A percentile compares a stretch with the other conserved stretches of the same genome.
These are phyloP conservation scores for Folsomia candida DNA, from an alignment of 2,888 invertebrate genomes.

Conservation along the genomic window DNA sequence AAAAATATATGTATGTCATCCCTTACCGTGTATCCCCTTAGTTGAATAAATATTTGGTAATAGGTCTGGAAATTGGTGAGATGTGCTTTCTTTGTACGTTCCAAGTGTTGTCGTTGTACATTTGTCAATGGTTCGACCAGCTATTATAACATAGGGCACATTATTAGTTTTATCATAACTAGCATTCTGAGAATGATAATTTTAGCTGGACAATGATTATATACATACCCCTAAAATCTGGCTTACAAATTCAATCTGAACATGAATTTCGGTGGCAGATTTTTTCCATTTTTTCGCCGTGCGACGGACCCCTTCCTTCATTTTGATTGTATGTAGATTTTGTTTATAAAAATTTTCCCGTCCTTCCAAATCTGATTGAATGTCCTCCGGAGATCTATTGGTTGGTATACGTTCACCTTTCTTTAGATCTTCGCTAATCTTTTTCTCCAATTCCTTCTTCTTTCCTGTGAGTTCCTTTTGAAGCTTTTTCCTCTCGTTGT, in stretches of 20 bases:
- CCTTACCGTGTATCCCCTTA: constrained; percentile 4
- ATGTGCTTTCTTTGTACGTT: neutral
- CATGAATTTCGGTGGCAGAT: neutral
- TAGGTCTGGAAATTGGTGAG: constrained; percentile 1
- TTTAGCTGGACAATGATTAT: neutral
- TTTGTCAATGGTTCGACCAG: neutral
- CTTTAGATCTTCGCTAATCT: neutral
- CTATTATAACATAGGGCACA: no score
- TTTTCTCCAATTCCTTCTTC: neutral
- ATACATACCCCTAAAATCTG: neutral
- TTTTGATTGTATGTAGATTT: constrained; percentile 8
- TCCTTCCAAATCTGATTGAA: constrained; percentile 4
- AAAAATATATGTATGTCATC: neutral
- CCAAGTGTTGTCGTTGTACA: neutral
- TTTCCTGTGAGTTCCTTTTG: neutral
- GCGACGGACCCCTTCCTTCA: neutral
- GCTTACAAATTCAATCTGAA: neutral
- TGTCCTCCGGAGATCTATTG: neutral
- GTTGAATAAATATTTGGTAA: neutral
- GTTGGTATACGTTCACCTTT: neutral
- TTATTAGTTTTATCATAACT: no score
- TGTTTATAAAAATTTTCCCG: neutral
- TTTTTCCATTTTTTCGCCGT: neutral
- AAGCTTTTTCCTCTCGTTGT: neutral
- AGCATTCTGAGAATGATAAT: neutral